Percentiles rank a stretch among this genome's conserved stretches.
Conservation (phyloP, 2,888 invertebrate species). For the Lycaena phlaeas region DNA sequence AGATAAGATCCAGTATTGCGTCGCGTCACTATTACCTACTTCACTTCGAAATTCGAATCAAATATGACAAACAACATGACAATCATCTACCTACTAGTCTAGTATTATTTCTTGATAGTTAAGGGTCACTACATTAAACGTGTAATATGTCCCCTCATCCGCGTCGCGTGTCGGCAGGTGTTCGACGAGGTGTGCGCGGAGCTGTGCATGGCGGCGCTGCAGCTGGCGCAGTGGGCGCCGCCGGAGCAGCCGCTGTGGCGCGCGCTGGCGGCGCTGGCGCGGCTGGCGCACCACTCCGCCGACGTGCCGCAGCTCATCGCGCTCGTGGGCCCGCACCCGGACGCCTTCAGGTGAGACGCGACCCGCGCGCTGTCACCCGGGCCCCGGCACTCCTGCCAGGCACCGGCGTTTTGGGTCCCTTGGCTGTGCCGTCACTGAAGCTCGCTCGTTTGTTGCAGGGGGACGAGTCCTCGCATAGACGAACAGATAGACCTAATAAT, state of each 20-base stretch:
- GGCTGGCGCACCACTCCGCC: slow-evolving; percentile 83
- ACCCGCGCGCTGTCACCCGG: background rate
- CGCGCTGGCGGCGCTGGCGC: slow-evolving; percentile 83
- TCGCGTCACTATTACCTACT: too few relatives aligned
- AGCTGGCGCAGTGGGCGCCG: slow-evolving; percentile 87
- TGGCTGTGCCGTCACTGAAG: too few relatives aligned
- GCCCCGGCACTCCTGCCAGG: background rate
- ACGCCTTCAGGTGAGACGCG: slow-evolving; percentile 74
- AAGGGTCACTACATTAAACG: too few relatives aligned
- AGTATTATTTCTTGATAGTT: too few relatives aligned
- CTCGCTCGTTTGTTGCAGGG: background rate
- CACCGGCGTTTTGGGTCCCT: too few relatives aligned
- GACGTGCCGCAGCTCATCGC: slow-evolving; percentile 92
- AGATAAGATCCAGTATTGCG: too few relatives aligned
- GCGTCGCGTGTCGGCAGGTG: slow-evolving; percentile 81
- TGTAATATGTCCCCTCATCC: too few relatives aligned
- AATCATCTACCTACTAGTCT: too few relatives aligned
- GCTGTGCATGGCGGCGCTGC: slow-evolving; percentile 90
- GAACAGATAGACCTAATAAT: slow-evolving; percentile 84
- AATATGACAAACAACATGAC: too few relatives aligned
- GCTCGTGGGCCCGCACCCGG: slow-evolving; percentile 91
- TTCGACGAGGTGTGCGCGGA: slow-evolving; percentile 96
- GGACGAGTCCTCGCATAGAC: slow-evolving; percentile 83
- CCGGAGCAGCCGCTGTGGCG: slow-evolving; percentile 86
- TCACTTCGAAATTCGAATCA: too few relatives aligned